These are phyloP conservation scores for Cottoperca gobio DNA, from an alignment of 2,797 vertebrate species.

Conservation along the genomic window DNA sequence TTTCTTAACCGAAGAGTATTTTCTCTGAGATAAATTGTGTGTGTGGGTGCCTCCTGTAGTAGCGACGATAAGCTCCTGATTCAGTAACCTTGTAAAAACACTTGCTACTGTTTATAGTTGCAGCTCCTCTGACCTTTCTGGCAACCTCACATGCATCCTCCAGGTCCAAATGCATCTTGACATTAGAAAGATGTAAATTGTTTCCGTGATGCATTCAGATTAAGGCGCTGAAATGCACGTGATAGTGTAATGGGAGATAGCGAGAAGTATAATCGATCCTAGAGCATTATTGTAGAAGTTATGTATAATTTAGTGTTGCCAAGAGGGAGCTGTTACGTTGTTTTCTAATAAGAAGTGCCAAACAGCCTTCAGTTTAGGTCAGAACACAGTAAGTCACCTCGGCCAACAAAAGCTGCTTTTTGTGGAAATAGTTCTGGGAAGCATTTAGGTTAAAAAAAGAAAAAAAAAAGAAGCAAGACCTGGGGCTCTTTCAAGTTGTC, in stretches of 20 bases:
- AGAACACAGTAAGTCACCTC: conserved; percentile 34
- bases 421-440: conserved; percentile 54
- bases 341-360: conserved; percentile 34
- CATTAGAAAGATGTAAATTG: not conserved
- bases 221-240: not conserved
- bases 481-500: conserved; percentile 66
- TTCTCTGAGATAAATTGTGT: conserved; percentile 14
- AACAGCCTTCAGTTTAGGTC: conserved; percentile 31
- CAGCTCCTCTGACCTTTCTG: conserved; percentile 22
- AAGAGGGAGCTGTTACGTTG: conserved; percentile 10
- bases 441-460: conserved; percentile 44
- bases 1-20: conserved; percentile 18
- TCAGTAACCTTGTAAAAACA: conserved; percentile 32
- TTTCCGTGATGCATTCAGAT: conserved; percentile 27
- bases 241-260: conserved; percentile 2
- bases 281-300: conserved; percentile 14
- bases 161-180: conserved; percentile 12
- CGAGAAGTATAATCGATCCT: not conserved
- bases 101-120: conserved; percentile 32
- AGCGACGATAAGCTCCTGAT: conserved; percentile 31
- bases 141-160: not conserved
- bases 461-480: conserved; percentile 49
- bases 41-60: not conserved
- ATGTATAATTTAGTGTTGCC: conserved; percentile 31
- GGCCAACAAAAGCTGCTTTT: conserved; percentile 37